phyloP scores from a whole-genome alignment of 2,888 invertebrate species.

The Dolichomitus sp. region DNA sequence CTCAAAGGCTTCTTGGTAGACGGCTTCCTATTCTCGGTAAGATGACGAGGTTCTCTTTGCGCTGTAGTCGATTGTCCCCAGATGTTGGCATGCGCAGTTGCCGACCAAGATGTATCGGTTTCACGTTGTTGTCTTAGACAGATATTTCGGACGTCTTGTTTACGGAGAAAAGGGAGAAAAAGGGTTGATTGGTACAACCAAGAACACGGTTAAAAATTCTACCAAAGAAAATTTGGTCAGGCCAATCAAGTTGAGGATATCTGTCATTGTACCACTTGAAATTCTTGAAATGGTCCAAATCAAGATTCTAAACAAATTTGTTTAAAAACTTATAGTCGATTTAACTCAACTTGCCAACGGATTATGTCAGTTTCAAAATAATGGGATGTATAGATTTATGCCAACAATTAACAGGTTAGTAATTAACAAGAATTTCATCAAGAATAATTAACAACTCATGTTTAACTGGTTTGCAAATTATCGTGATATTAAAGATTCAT shows the following conservation, averaged over 20 bases:
- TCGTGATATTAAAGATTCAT: neutral
- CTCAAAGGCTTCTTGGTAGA: slow-evolving; percentile 39
- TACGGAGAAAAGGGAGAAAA: too few species aligned
- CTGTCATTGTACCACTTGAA: too few species aligned
- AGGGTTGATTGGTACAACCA: too few species aligned
- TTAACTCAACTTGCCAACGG: too few species aligned
- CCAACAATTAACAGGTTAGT: slow-evolving; percentile 13
- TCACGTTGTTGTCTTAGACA: slow-evolving; percentile 69
- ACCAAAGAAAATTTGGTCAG: too few species aligned
- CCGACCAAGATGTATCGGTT: slow-evolving; percentile 66
- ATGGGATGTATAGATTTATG: too few species aligned
- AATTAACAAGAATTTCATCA: neutral
- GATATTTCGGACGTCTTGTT: slow-evolving; percentile 5
- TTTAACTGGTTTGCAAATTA: slow-evolving; percentile 3
- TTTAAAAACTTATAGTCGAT: too few species aligned
- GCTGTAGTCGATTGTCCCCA: slow-evolving; percentile 54
- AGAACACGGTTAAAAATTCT: too few species aligned
- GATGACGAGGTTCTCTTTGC: slow-evolving; percentile 63
- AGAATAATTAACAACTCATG: neutral
- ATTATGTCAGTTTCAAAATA: too few species aligned
- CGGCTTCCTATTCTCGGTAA: slow-evolving; percentile 62
- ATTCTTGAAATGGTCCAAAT: too few species aligned
- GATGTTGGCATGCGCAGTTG: slow-evolving; percentile 35
- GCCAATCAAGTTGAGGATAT: too few species aligned
- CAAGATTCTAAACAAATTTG: too few species aligned